Percentiles rank a stretch among this genome's conserved stretches.
Conservation (phyloP, 2,113 vertebrate species). For the Cranoglanis bouderius region DNA sequence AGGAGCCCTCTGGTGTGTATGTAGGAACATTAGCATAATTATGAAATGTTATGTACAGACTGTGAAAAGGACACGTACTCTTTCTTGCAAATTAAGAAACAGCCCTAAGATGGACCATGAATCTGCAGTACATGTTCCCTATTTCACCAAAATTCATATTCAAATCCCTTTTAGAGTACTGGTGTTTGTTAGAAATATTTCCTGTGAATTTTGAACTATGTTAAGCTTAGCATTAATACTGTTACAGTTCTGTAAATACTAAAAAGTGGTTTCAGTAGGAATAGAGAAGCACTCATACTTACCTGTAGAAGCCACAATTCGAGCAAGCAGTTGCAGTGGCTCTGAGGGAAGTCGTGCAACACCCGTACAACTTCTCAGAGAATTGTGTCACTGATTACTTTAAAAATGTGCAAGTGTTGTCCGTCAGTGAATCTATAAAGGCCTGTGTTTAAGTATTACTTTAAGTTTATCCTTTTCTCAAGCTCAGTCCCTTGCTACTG, state of each 20-base stretch:
- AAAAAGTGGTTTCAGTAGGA: neutral
- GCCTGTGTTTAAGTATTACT: constrained; percentile 49
- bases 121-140: neutral
- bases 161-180: neutral
- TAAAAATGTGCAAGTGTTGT: constrained; percentile 42
- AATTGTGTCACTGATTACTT: constrained; percentile 14
- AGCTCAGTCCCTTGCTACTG: constrained; percentile 57
- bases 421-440: constrained; percentile 48
- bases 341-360: neutral
- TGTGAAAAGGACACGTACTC: neutral
- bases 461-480: constrained; percentile 41
- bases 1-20: constrained; percentile 28
- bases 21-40: constrained; percentile 61
- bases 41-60: constrained; percentile 1
- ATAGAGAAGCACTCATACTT: neutral
- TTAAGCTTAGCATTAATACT: neutral
- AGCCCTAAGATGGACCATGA: neutral
- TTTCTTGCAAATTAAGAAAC: constrained; percentile 3
- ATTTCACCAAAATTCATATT: neutral
- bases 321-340: neutral
- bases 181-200: neutral
- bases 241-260: neutral
- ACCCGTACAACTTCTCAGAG: neutral
- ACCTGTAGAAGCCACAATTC: constrained; percentile 4
- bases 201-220: neutral